Conservation (phyloP, 30 jellyfish, hydroid and myxozoan genomes). For the Aurelia sp. region DNA sequence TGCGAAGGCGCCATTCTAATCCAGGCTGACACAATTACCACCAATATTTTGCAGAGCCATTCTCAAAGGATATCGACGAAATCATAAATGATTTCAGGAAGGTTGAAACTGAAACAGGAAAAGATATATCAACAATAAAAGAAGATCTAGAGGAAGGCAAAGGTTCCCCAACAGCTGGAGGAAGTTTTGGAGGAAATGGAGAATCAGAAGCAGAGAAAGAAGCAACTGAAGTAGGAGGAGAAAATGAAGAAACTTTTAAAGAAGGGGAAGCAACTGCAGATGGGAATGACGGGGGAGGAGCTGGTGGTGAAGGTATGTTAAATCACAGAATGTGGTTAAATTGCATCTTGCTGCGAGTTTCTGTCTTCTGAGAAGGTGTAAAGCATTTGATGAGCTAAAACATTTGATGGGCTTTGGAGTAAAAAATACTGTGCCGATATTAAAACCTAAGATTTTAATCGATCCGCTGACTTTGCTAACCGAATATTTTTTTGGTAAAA, state of each 20-base stretch:
- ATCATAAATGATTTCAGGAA: constrained; percentile 59
- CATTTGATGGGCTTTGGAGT: too few relatives aligned
- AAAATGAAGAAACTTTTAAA: constrained; percentile 6
- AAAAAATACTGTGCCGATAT: too few relatives aligned
- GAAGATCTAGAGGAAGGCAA: constrained; percentile 59
- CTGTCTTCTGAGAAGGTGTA: too few relatives aligned
- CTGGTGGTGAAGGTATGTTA: too few relatives aligned
- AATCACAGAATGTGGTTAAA: too few relatives aligned
- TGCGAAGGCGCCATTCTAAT: too few relatives aligned
- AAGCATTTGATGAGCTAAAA: too few relatives aligned
- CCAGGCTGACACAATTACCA: too few relatives aligned
- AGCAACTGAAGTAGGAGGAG: constrained; percentile 75
- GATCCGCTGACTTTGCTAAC: too few relatives aligned
- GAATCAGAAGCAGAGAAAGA: constrained; percentile 70
- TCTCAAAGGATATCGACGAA: constrained; percentile 55
- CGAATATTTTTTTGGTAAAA: too few relatives aligned
- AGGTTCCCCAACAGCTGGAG: constrained; percentile 68
- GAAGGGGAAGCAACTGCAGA: not conserved
- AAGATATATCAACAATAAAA: constrained; percentile 14
- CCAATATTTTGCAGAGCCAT: constrained; percentile 15
- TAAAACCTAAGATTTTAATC: too few relatives aligned
- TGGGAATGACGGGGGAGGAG: not conserved
- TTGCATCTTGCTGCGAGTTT: too few relatives aligned
- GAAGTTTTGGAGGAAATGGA: constrained; percentile 73
- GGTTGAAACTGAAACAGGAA: constrained; percentile 55